A percentile compares a stretch with the other conserved stretches of the same genome.
Evolutionary conservation across 37 sponge, comb jelly and placozoan species (phyloP).

Genomic region (Axinella damicornis): DNA sequence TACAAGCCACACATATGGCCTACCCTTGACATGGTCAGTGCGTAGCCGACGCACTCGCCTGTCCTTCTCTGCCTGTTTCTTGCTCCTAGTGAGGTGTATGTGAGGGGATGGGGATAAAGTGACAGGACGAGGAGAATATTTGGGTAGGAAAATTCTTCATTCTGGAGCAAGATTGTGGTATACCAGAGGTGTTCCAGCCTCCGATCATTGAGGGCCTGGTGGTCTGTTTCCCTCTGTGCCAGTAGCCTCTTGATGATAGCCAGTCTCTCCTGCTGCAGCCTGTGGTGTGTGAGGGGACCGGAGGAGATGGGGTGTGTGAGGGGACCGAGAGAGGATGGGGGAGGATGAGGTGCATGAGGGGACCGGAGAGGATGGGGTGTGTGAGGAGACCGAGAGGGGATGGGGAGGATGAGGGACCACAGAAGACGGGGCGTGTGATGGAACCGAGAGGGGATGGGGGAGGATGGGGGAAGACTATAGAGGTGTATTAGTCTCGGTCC

Average conservation of each 20-base stretch:
- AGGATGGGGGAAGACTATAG: too few relatives aligned
- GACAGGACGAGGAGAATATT: not conserved
- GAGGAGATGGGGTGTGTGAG: not conserved
- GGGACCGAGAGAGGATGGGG: not conserved
- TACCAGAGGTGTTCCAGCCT: constrained; percentile 94
- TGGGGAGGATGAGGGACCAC: not conserved
- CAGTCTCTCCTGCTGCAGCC: constrained; percentile 79
- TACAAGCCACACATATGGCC: not conserved
- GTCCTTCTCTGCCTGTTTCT: constrained; percentile 86
- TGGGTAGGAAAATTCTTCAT: too few relatives aligned
- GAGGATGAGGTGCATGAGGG: constrained; percentile 1
- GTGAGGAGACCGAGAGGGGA: not conserved
- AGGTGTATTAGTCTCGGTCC: too few relatives aligned
- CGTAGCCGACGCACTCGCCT: constrained; percentile 72
- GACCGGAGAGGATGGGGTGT: not conserved
- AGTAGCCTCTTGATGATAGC: constrained; percentile 79
- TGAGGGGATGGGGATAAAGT: not conserved
- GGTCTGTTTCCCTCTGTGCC: constrained; percentile 79
- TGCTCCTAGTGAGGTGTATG: constrained; percentile 62
- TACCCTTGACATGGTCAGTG: constrained; percentile 91
- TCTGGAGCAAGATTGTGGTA: too few relatives aligned
- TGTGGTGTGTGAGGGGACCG: not conserved
- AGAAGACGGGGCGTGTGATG: not conserved
- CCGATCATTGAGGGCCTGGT: constrained; percentile 73
- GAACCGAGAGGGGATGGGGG: too few relatives aligned